Conservation (phyloP, 2,888 invertebrate species). For the Clunio marinus region DNA sequence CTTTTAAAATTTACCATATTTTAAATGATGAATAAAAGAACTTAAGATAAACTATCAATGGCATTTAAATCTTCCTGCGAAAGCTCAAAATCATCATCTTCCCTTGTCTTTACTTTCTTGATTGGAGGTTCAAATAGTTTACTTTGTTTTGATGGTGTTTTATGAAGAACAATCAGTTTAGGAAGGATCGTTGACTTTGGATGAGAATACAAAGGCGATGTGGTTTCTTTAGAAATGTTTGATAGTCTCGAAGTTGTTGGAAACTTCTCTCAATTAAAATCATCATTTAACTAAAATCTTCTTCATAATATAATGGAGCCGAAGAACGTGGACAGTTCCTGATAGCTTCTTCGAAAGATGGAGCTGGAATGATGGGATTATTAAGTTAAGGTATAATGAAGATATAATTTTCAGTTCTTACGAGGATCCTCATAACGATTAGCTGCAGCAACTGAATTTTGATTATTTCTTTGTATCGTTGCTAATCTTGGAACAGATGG, state of each 20-base stretch:
- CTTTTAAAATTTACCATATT: slow-evolving; percentile 47
- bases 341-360: slow-evolving; percentile 13
- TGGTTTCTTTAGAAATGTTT: too few species aligned
- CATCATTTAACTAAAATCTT: too few species aligned
- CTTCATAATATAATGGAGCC: too few species aligned
- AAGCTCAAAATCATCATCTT: background rate
- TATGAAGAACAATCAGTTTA: background rate
- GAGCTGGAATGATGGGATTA: background rate
- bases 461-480: too few species aligned
- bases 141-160: too few species aligned
- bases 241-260: too few species aligned
- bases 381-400: background rate
- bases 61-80: too few species aligned
- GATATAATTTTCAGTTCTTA: background rate
- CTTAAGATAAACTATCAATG: too few species aligned
- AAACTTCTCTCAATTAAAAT: too few species aligned
- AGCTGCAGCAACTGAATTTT: background rate
- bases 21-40: background rate
- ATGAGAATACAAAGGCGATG: too few species aligned
- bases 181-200: background rate
- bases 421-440: background rate
- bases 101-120: background rate
- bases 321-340: background rate
- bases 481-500: too few species aligned
- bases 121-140: background rate